Base-by-base conservation (phyloP, 2,888 invertebrate species). In the Aporophyla lueneburgensis region DNA sequence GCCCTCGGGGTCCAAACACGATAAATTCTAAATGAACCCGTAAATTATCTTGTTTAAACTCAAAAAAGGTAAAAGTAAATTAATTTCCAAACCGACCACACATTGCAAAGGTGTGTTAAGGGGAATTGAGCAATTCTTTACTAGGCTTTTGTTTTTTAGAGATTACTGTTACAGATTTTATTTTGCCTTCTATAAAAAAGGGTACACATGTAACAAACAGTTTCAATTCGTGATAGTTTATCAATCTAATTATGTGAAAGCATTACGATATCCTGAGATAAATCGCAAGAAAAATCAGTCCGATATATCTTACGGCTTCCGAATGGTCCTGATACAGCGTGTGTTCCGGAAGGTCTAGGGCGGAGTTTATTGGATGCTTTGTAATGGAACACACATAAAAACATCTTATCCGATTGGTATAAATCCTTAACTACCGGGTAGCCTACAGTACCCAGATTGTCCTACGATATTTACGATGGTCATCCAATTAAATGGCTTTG, bases 31-130 rank as follows among this genome's bases (percentile, higher is more conserved):
- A 92, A 92, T 93, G 91, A 91, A 91, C 89, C 89, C 89, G 89
- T 93, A 92, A 93, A 94, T 93, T 92, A 92, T 92, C 87, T 91
- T 92, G 91, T 92, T 93, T 91, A 91, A 93, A 93, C 89, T 91
- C 86, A 89, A 91, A 93, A 93, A 93, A 93, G 91, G 92, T 89
- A 86, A 87, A 86, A 84, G 88, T 86, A 89, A 92, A 93, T 94
- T 92, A 93, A 93, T 93, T 93, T 91, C 72, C 81, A 79, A 86
- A 87, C 88, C 84, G 71, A 89, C 91, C 92, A 91, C 91, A 91
- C 89, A 90, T 89, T 91, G 89, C 85, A 83, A 85, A 91, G 89
- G 91, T 91, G 88, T 82, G 87, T 83, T 87, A 80, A 67, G 86
- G 85, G 83, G 92, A 92, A 94, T 93, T 92, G 92, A 91, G 86